Evolutionary conservation across 2,888 invertebrate species (phyloP), one percentile per base, ranked within the genome.

Genomic region (Hypomecis punctinalis): DNA sequence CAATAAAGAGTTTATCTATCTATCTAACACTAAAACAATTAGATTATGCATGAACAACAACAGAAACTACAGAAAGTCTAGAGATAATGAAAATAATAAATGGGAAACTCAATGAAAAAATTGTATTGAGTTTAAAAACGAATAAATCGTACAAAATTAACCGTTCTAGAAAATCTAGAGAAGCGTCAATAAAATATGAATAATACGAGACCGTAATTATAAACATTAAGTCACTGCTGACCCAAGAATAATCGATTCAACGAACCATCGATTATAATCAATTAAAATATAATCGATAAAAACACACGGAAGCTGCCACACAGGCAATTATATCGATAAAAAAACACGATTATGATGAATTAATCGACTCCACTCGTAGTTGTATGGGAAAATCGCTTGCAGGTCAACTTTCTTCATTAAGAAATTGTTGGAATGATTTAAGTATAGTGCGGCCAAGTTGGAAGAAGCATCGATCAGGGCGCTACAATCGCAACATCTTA

Each of bases 331-430:
- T 45, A 53, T 79, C 69, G 71, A 74, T 70, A 78, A 78, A 85
- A 23, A 85, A 89, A 88, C 86, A 77, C 78, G 79, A 88, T 88
- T 86, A 90, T 84, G 82, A 84, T 74, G 81, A 82, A 86, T 79
- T 86, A 84, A 86, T 85, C 78, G 80, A 79, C 81, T 80, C 73
- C 74, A 74, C 45, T 42, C 77, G 78, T 78, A 78, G 80, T 76
- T 78, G 83, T 85, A 87, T 90, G 90, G 86, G 89, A 90, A 89
- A 84, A 78, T 76, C 57, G 66, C 63, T 72, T 66, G 60, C 76
- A 67, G 86, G 87, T 86, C 85, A 86, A 85, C 90, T 90, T 89
- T 90, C 89, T 89, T 85, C 78, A 42, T 43, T 37, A 61, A 66
- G 39, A 60, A 60, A 45, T 61, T 40, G 35, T 46, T 39, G 59